phyloP scores from a whole-genome alignment of 2,113 vertebrate species.

The Nettapus auritus region DNA sequence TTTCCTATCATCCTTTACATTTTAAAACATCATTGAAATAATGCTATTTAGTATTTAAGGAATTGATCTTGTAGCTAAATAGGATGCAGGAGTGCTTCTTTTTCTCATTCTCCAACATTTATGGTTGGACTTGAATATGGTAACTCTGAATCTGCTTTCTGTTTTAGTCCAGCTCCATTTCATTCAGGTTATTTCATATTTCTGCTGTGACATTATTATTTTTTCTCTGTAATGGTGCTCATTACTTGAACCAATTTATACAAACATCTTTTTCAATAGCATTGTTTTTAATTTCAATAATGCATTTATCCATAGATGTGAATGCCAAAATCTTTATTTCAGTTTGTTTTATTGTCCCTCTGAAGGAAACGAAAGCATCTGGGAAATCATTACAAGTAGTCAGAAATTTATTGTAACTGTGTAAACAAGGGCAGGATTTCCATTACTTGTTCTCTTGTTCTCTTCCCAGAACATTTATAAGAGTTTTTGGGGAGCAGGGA shows the following conservation, averaged over 20 bases:
- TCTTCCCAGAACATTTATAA: not conserved
- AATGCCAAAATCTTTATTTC: not conserved
- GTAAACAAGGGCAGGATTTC: not conserved
- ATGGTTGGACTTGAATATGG: not conserved
- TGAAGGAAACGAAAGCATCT: slow-evolving; percentile 6
- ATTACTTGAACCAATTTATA: slow-evolving; percentile 38
- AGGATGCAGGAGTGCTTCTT: not conserved
- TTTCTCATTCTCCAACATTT: not conserved
- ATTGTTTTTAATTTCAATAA: slow-evolving; percentile 35
- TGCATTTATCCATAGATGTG: not conserved
- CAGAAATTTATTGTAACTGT: not conserved
- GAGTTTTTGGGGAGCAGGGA: not conserved
- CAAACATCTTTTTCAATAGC: not conserved
- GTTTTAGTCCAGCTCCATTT: not conserved
- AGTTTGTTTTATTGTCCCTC: not conserved
- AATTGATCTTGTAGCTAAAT: not conserved
- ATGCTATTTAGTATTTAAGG: not conserved
- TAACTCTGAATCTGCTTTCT: slow-evolving; percentile 12
- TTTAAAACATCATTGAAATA: not conserved
- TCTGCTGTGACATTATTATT: slow-evolving; percentile 1
- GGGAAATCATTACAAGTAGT: not conserved
- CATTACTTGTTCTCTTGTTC: not conserved
- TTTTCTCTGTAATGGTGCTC: not conserved
- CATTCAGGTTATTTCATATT: slow-evolving; percentile 24
- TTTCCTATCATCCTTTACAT: not conserved